Evolutionary conservation across 2,797 vertebrate species (phyloP), one percentile per base, ranked within the genome.

Genomic region (Rhinogobio ventralis): DNA sequence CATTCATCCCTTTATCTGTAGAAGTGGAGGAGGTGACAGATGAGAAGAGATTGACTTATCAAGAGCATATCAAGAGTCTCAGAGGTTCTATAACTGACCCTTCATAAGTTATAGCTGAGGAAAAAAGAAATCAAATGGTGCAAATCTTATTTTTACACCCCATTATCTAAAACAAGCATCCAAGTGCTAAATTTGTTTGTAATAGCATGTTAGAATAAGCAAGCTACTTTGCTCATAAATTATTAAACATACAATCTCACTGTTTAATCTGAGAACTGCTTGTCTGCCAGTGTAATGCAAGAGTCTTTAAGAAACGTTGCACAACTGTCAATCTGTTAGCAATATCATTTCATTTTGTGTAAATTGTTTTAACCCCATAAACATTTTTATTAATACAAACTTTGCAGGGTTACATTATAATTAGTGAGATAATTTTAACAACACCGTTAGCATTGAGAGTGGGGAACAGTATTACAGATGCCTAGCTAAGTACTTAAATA

Each of bases 171-270:
- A 80, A 85, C 8, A 80, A 57, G 51, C 72, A 75, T 49, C 84
- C 30, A 42, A 90, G 90, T 85, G 89, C 90, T 89, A 42, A 89
- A 91, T 90, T 91, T 85, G 79, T 69, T 83, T 86, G 91, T 91
- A 89, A 92, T 90, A 81, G 79, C 57, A 23, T 88, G 88, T 92
- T 88, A 88, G 84, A 86, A 89, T 90, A 91, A 87, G 83, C 92
- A 92, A 91, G 87, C 90, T 88, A 88, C 85, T 84, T 89, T 86
- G 72, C 88, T 93, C 89, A 94, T 94, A 89, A 93, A 91, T 93
- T 90, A 93, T 94, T 90, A 91, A 93, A 57, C 66, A 42, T 84
- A 72, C 86, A 81, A 87, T 87, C 86, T 89, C 89, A 79, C 69
- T 55, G 55, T 89, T 89, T 82, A 82, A 86, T 90, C 86, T 86